Conservation (phyloP, 1,140 invertebrate species). For the Platorchestia sp. region DNA sequence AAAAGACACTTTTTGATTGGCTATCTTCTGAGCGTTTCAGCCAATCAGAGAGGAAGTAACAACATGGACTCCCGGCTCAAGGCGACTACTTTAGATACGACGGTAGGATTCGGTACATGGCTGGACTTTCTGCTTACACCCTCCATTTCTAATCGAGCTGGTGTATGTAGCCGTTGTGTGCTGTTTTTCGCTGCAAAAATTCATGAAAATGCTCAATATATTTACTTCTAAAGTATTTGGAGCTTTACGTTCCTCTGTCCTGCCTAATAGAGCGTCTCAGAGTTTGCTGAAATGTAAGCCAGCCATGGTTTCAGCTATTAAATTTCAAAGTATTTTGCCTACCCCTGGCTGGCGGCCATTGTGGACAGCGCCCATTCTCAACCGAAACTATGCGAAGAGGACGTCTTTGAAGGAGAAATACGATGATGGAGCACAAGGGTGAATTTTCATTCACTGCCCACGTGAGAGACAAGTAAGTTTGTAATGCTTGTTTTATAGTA, state of each 20-base stretch:
- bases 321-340: background rate
- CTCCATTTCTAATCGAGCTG: background rate
- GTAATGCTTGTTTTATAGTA: background rate
- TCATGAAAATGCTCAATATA: slow-evolving; percentile 6
- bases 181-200: background rate
- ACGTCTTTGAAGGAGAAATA: background rate
- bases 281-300: background rate
- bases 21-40: background rate
- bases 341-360: slow-evolving; percentile 2
- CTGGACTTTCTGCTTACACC: background rate
- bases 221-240: background rate
- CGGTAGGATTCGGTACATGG: background rate
- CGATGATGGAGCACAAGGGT: slow-evolving; percentile 34
- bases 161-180: background rate
- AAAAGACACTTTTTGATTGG: background rate
- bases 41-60: background rate
- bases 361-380: slow-evolving; percentile 2
- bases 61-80: background rate
- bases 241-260: background rate
- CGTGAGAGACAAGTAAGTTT: slow-evolving; percentile 18
- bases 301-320: background rate
- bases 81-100: background rate
- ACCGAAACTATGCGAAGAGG: slow-evolving; percentile 32
- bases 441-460: slow-evolving; percentile 15
- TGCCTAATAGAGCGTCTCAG: background rate